Conservation (phyloP, 2,888 invertebrate species). For the Pandemis cinnamomeana region DNA sequence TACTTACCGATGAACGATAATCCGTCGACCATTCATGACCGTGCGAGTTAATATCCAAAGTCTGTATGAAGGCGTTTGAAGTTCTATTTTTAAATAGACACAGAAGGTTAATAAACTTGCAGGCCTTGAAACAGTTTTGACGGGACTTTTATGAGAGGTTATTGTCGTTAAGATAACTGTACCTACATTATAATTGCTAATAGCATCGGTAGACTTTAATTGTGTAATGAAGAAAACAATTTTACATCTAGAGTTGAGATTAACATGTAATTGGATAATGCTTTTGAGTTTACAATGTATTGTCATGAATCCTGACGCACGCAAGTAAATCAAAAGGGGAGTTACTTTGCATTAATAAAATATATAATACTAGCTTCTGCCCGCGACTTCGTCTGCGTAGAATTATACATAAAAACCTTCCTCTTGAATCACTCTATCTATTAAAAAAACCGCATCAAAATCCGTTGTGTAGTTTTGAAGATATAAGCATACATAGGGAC, state of each 20-base stretch:
- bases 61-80: slow-evolving; percentile 1
- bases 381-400: too few species aligned
- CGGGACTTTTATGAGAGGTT: slow-evolving; percentile 17
- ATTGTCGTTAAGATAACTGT: slow-evolving; percentile 23
- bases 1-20: too few species aligned
- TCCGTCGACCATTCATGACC: neutral
- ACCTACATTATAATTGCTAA: slow-evolving; percentile 10
- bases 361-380: too few species aligned
- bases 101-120: slow-evolving; percentile 15
- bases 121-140: slow-evolving; percentile 25
- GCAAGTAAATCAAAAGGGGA: too few species aligned
- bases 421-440: too few species aligned
- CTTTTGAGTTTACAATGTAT: neutral
- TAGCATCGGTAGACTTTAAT: neutral
- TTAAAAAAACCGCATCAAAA: too few species aligned
- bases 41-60: neutral
- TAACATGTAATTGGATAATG: neutral
- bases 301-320: too few species aligned
- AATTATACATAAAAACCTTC: too few species aligned
- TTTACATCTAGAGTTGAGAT: neutral
- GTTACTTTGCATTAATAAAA: too few species aligned
- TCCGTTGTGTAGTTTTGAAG: too few species aligned
- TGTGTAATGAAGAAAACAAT: neutral
- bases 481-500: too few species aligned
- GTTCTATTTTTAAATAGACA: slow-evolving; percentile 16